A percentile compares a stretch with the other conserved stretches of the same genome.
phyloP scores from a whole-genome alignment of 2,888 invertebrate genomes.

The Pemphredon lugubris region DNA sequence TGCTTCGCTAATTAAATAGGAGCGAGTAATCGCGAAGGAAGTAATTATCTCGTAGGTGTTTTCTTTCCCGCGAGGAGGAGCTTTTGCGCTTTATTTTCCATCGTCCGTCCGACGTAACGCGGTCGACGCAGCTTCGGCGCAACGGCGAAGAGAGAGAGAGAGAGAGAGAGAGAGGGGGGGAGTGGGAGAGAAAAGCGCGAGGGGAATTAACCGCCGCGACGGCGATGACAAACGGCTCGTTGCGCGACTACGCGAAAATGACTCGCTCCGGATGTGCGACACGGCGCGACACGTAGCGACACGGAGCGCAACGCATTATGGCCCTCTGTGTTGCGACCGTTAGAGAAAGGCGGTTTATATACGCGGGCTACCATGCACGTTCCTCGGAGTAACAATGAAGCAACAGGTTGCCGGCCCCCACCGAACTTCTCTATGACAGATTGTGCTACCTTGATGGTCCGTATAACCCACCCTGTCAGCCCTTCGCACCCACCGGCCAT shows the following conservation, averaged over 20 bases:
- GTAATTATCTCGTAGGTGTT: neutral
- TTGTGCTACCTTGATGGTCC: conserved; percentile 70
- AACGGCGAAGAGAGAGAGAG: conserved; percentile 26
- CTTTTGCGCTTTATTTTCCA: too few relatives aligned
- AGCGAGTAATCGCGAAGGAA: neutral
- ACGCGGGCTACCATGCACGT: conserved; percentile 56
- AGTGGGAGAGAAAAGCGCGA: conserved; percentile 44
- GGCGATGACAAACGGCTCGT: conserved; percentile 56
- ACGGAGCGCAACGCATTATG: conserved; percentile 40
- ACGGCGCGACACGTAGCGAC: conserved; percentile 34
- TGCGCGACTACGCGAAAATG: conserved; percentile 49
- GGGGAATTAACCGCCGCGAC: conserved; percentile 49
- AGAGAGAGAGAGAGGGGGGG: conserved; percentile 45
- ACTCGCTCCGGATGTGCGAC: conserved; percentile 50
- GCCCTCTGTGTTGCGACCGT: conserved; percentile 34
- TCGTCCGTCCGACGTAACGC: too few relatives aligned
- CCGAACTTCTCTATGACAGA: conserved; percentile 70
- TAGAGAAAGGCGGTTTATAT: conserved; percentile 59
- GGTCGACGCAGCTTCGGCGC: neutral
- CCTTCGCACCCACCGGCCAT: conserved; percentile 68
- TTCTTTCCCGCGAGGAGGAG: neutral
- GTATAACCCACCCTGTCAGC: conserved; percentile 68
- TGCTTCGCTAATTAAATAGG: neutral
- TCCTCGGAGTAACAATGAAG: conserved; percentile 71
- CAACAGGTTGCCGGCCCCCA: conserved; percentile 70